A percentile compares a stretch with the other conserved stretches of the same genome.
phyloP scores from a whole-genome alignment of 2,113 vertebrate species.

The Lamprologus sp. region DNA sequence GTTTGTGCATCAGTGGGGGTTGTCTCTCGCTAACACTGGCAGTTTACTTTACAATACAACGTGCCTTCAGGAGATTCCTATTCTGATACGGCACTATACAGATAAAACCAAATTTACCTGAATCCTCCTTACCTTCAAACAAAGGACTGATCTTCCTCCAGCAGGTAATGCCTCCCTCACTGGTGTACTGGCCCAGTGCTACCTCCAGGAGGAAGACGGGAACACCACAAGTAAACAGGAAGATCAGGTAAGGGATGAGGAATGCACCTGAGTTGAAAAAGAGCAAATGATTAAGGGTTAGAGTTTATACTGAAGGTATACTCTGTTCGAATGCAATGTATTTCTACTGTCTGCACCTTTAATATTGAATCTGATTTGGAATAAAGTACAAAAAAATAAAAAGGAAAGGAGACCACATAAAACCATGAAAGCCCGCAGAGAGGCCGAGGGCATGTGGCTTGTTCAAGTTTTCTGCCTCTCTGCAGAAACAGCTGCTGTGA shows the following conservation, averaged over 20 bases:
- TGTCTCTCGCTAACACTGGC: not conserved
- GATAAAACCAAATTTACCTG: not conserved
- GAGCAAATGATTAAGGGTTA: not conserved
- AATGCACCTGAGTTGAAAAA: constrained; percentile 78
- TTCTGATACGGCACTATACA: not conserved
- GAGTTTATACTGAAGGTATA: not conserved
- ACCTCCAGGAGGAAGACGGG: constrained; percentile 88
- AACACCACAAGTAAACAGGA: constrained; percentile 90
- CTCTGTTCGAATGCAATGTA: not conserved
- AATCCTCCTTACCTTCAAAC: constrained; percentile 78
- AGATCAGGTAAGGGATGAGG: constrained; percentile 94
- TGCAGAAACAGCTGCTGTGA: constrained; percentile 50
- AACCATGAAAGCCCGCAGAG: not conserved
- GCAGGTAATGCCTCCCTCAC: constrained; percentile 83
- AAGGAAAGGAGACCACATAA: not conserved
- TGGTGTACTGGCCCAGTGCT: constrained; percentile 87
- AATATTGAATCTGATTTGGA: not conserved
- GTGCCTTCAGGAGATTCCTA: not conserved
- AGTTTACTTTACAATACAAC: not conserved
- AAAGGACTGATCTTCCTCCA: constrained; percentile 90
- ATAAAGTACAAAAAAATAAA: not conserved
- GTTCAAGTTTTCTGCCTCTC: constrained; percentile 39
- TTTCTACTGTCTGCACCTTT: not conserved
- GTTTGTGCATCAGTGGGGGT: not conserved
- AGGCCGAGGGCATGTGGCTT: not conserved